A percentile compares a stretch with the other conserved stretches of the same genome.
Conservation (phyloP, 1,140 invertebrate species). For the Diorhabda sublineata region DNA sequence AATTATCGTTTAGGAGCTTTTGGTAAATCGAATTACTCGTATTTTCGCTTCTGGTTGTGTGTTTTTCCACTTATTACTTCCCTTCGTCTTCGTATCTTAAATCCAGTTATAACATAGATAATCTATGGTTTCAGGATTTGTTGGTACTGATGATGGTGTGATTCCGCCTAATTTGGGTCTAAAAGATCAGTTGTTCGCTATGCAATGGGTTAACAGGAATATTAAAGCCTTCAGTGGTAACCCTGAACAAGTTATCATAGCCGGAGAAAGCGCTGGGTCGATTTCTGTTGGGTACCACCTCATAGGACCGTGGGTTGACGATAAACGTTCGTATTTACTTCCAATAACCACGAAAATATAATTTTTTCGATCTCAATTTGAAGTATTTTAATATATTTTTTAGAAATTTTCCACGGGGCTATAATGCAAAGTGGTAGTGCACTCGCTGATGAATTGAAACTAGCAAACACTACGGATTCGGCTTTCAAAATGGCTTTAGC, state of each 20-base stretch:
- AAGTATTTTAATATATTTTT: neutral
- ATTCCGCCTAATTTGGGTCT: neutral
- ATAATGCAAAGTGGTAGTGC: neutral
- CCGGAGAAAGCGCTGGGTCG: slow-evolving; percentile 1
- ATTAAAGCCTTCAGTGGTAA: neutral
- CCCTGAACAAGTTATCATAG: neutral
- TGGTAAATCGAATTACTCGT: slow-evolving; percentile 41
- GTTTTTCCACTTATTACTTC: neutral
- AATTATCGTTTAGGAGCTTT: slow-evolving; percentile 56
- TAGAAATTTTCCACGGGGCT: neutral
- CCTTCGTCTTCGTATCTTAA: neutral
- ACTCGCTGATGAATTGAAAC: neutral
- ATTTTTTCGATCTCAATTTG: neutral
- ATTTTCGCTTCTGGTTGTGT: no score
- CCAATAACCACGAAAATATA: neutral
- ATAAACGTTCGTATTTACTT: neutral
- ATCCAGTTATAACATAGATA: neutral
- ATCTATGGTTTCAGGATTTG: slow-evolving; percentile 5
- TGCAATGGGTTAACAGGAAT: neutral
- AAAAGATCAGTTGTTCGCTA: neutral
- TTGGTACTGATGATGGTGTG: neutral
- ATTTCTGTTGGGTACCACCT: neutral
- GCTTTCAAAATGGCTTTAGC: neutral
- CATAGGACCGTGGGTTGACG: neutral
- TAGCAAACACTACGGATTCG: neutral